A percentile compares a stretch with the other conserved stretches of the same genome.
Evolutionary conservation across 2,113 vertebrate genomes (phyloP).

Genomic region (Tenrec ecaudatus): DNA sequence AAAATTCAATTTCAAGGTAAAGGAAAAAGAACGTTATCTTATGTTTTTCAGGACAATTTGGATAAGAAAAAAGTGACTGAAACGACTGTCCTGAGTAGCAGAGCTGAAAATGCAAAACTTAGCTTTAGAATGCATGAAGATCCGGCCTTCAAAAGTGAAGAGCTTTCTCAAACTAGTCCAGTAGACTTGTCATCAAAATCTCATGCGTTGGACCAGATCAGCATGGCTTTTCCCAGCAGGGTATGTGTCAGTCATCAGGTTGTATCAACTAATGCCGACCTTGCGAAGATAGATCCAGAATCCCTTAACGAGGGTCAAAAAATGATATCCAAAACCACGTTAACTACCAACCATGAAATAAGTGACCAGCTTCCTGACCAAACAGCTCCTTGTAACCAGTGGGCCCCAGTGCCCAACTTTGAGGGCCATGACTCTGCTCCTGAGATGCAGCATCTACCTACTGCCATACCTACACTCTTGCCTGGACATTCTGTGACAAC

Average conservation of each 20-base stretch:
- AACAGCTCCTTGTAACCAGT: slow-evolving; percentile 77
- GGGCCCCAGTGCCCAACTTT: slow-evolving; percentile 82
- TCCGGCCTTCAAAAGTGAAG: slow-evolving; percentile 36
- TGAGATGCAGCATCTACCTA: slow-evolving; percentile 73
- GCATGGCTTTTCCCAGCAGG: slow-evolving; percentile 54
- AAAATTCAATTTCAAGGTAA: slow-evolving; percentile 60
- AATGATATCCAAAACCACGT: slow-evolving; percentile 27
- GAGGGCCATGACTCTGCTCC: slow-evolving; percentile 76
- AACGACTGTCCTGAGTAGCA: slow-evolving; percentile 78
- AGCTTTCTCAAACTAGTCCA: neutral
- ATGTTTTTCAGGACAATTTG: slow-evolving; percentile 50
- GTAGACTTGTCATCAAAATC: neutral
- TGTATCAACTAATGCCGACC: neutral
- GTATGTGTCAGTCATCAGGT: neutral
- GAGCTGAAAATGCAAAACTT: slow-evolving; percentile 74
- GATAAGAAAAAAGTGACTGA: slow-evolving; percentile 75
- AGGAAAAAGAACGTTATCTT: slow-evolving; percentile 1
- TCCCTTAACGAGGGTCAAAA: slow-evolving; percentile 49
- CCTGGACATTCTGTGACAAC: slow-evolving; percentile 82
- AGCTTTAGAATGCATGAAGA: slow-evolving; percentile 51
- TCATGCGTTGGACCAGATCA: slow-evolving; percentile 61
- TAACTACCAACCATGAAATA: slow-evolving; percentile 71
- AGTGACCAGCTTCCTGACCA: slow-evolving; percentile 72
- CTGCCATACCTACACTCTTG: slow-evolving; percentile 84
- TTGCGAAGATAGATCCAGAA: slow-evolving; percentile 9